Percentiles rank a stretch among this genome's conserved stretches.
Evolutionary conservation across 2,113 vertebrate genomes (phyloP).

Genomic region (Amia ocellicauda): DNA sequence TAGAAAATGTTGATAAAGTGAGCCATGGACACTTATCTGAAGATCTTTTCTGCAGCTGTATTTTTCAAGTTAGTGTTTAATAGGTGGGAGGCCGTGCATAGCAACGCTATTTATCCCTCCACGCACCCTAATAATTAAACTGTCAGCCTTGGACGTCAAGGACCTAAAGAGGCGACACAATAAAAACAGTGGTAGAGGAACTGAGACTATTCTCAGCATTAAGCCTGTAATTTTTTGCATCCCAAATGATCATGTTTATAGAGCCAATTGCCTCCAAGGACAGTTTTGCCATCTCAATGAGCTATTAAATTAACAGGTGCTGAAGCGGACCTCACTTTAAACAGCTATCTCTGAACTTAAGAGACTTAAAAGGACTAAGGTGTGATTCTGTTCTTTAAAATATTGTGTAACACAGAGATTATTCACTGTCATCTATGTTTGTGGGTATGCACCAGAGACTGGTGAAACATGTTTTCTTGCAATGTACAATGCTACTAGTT

Average conservation of each 20-base stretch:
- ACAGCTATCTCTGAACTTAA: neutral
- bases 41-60: constrained; percentile 66
- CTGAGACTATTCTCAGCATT: constrained; percentile 56
- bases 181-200: constrained; percentile 66
- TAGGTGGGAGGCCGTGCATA: constrained; percentile 69
- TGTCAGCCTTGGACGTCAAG: constrained; percentile 67
- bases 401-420: no score
- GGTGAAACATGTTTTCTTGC: no score
- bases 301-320: constrained; percentile 51
- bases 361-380: neutral
- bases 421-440: neutral
- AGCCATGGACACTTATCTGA: neutral
- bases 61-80: constrained; percentile 55
- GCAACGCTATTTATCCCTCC: constrained; percentile 68
- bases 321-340: constrained; percentile 21
- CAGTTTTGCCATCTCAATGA: constrained; percentile 46
- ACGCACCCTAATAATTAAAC: constrained; percentile 77
- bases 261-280: constrained; percentile 50
- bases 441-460: no score
- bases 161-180: constrained; percentile 59
- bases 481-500: no score
- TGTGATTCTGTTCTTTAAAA: neutral
- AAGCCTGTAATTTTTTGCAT: constrained; percentile 74
- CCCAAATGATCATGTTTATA: constrained; percentile 68
- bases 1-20: constrained; percentile 7